Base-by-base conservation (phyloP, 2,797 vertebrate genomes). In the Sebastes jordani region DNA sequence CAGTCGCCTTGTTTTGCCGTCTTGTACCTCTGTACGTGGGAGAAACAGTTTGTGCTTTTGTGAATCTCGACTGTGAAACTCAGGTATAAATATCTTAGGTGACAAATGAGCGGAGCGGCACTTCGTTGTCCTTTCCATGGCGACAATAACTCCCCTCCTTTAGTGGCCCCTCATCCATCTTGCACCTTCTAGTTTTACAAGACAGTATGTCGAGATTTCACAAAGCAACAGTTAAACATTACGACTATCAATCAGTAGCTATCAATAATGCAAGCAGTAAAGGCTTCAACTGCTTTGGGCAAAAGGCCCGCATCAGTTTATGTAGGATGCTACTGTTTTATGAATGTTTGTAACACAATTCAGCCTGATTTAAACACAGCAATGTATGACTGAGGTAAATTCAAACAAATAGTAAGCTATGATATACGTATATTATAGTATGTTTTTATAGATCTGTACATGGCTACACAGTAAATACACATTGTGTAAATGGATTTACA, bases 1-100 rank as follows among this genome's bases (percentile, higher is more conserved):
- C 78, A 73, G 80, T 71, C 29, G 58, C 78, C 71, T 89, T 85
- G 78, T 89, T 86, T 80, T 89, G 81, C 52, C 76, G 76, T 76
- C 69, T 73, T 80, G 82, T 82, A 66, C 64, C 61, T 89, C 77
- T 79, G 38, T 69, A 55, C 64, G 64, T 64, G 71, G 46, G 22
- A 36, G 71, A 77, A 86, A 84, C 75, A 54, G 29, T 74, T 86
- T 69, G 38, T 72, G 62, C 34, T 65, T 69, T 75, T 70, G 54
- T 38, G 72, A 82, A 52, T 74, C 30, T 59, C 34, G 11, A 69
- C 81, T 76, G 62, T 55, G 73, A 86, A 69, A 61, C 68, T 59
- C 36, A 34, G 77, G 77, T 74, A 80, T 66, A 85, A 85, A 87
- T 76, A 88, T 76, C 66, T 76, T 6, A 22, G 74, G 29, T 68